Base-by-base conservation (phyloP, 2,888 invertebrate genomes). In the Tillus elongatus region DNA sequence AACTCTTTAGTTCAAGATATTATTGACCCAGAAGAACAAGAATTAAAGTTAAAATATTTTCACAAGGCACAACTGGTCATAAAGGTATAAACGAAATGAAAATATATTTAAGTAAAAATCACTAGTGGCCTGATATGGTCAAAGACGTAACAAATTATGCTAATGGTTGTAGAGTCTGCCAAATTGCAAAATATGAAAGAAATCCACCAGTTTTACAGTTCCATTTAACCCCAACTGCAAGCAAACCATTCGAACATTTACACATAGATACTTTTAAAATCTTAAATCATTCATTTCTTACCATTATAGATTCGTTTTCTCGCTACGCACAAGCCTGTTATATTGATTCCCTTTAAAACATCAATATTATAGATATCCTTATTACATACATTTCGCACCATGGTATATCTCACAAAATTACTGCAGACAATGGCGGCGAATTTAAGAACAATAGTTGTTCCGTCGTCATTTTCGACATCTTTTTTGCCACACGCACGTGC, bases 41-140 rank as follows among this genome's bases (percentile, higher is more conserved):
- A 19, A 9, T 19, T 19, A 19, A 19, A 19, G 9, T 19, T 19
- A 19, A 9, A 19, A 19, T 19, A 19, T 9, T 19, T 8, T 19
- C 24, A 19, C 24, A 19, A 8, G 24, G 24, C 9, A 19, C 6
- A 19, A 19, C 24, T 8, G 24, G 6, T 79, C 82, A 0, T 87
- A 35, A 11, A n/a, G 36, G 36, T 4, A 36, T 36, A 34, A 36
- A 77, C 77, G 10, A 32, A 34, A 36, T 19, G 13, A 13, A 34
- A 9, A 10, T 10, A 10, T 10, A n/a, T 9, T 16, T 36, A 14
- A 15, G 11, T 19, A n/a, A 34, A 36, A 36, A 36, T 15, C 34
- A 36, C 12, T 34, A 36, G 9, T 34, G 36, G 36, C 36, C 36
- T 6, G 34, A 36, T 13, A 14, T 36, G 16, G 8, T 12, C n/a